These are phyloP conservation scores for Drosophila testacea DNA, from an alignment of 2,888 invertebrate genomes.

Conservation along the genomic window DNA sequence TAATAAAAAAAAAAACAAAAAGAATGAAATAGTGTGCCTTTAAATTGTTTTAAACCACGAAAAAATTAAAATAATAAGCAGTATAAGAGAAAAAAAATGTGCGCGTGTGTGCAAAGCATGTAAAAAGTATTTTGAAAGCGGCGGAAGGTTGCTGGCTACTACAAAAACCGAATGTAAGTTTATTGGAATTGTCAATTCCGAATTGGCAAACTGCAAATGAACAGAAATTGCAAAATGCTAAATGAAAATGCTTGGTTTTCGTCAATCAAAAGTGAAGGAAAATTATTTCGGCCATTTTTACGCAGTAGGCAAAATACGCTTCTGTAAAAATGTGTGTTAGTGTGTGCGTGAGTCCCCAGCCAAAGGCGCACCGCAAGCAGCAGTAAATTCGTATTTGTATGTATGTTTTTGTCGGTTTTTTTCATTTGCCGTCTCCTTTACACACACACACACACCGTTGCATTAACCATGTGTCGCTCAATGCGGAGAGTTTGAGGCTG, in stretches of 20 bases:
- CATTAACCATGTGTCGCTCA: constrained; percentile 47
- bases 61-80: constrained; percentile 27
- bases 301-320: constrained; percentile 58
- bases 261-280: constrained; percentile 34
- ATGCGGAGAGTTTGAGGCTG: constrained; percentile 52
- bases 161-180: constrained; percentile 50
- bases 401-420: constrained; percentile 50
- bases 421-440: constrained; percentile 62
- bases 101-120: constrained; percentile 47
- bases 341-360: constrained; percentile 34
- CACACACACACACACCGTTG: constrained; percentile 38
- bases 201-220: constrained; percentile 13
- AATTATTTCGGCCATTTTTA: constrained; percentile 59
- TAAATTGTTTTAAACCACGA: constrained; percentile 33
- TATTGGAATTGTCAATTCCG: constrained; percentile 32
- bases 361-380: constrained; percentile 62
- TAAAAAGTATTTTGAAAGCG: constrained; percentile 55
- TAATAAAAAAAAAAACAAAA: constrained; percentile 30
- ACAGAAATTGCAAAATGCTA: constrained; percentile 28
- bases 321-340: constrained; percentile 19
- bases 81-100: constrained; percentile 35
- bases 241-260: constrained; percentile 33
- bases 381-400: constrained; percentile 60
- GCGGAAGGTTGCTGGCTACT: constrained; percentile 51
- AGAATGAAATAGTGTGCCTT: constrained; percentile 43